These are phyloP conservation scores for Nipponia nippon DNA, from an alignment of 2,113 vertebrate genomes.

Conservation along the genomic window DNA sequence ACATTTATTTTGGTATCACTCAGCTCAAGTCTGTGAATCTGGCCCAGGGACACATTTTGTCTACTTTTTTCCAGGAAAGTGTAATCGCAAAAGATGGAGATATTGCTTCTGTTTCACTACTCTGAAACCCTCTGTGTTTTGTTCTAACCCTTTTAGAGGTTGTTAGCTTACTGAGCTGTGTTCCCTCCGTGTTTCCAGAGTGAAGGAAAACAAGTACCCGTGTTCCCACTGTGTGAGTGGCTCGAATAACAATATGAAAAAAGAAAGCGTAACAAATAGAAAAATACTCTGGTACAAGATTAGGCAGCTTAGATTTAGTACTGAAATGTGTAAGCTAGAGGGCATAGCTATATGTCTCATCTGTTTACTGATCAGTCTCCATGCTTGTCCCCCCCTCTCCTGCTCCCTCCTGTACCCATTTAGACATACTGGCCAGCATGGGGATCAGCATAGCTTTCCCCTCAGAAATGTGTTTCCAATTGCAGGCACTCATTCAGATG, in stretches of 20 bases:
- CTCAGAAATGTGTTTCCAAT: background rate
- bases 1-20: background rate
- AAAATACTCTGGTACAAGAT: background rate
- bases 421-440: background rate
- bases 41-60: background rate
- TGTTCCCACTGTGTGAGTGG: background rate
- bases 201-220: background rate
- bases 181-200: constrained; percentile 3
- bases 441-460: background rate
- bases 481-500: background rate
- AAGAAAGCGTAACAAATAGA: background rate
- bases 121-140: constrained; percentile 38
- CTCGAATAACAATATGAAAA: background rate
- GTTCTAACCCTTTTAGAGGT: constrained; percentile 46
- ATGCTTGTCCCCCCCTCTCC: background rate
- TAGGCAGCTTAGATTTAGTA: background rate
- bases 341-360: background rate
- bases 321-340: background rate
- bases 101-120: background rate
- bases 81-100: background rate
- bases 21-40: background rate
- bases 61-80: background rate
- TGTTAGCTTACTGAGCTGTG: constrained; percentile 43
- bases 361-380: background rate
- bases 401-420: background rate